These are phyloP conservation scores for Spilarctia lutea DNA, from an alignment of 2,888 invertebrate species.

Conservation along the genomic window DNA sequence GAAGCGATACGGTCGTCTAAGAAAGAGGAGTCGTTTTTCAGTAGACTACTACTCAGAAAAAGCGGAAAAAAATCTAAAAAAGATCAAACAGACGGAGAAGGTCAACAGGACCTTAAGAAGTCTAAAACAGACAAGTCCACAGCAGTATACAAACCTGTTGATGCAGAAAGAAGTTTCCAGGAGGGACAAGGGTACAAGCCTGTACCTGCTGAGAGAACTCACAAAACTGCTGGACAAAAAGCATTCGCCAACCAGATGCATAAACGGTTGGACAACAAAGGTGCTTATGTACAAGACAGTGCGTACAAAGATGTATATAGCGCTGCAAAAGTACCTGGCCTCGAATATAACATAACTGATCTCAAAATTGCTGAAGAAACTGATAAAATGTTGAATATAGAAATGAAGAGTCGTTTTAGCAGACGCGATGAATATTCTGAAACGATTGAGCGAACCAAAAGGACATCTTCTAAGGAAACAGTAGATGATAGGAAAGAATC, in stretches of 20 bases:
- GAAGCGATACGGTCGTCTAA: constrained; percentile 82
- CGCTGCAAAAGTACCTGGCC: constrained; percentile 78
- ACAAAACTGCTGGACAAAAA: constrained; percentile 81
- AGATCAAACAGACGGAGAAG: constrained; percentile 78
- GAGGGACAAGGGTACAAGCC: constrained; percentile 74
- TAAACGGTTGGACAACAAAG: constrained; percentile 83
- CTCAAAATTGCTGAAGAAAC: constrained; percentile 84
- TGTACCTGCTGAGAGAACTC: constrained; percentile 77
- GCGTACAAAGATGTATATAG: constrained; percentile 82
- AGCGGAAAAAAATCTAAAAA: constrained; percentile 91
- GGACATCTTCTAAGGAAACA: constrained; percentile 75
- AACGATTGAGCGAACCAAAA: constrained; percentile 68
- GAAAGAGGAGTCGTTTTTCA: constrained; percentile 88
- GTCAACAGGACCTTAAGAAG: constrained; percentile 75
- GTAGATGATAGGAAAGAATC: constrained; percentile 74
- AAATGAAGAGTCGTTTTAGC: constrained; percentile 76
- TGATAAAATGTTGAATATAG: constrained; percentile 78
- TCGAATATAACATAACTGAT: constrained; percentile 83
- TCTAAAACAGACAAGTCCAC: constrained; percentile 72
- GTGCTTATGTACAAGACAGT: constrained; percentile 82
- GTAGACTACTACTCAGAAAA: constrained; percentile 89
- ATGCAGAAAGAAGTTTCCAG: constrained; percentile 66
- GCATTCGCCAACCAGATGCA: constrained; percentile 83
- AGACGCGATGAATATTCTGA: constrained; percentile 77
- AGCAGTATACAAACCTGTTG: constrained; percentile 74